Conservation (phyloP, 2,888 invertebrate genomes). For the Cybosia mesomella region DNA sequence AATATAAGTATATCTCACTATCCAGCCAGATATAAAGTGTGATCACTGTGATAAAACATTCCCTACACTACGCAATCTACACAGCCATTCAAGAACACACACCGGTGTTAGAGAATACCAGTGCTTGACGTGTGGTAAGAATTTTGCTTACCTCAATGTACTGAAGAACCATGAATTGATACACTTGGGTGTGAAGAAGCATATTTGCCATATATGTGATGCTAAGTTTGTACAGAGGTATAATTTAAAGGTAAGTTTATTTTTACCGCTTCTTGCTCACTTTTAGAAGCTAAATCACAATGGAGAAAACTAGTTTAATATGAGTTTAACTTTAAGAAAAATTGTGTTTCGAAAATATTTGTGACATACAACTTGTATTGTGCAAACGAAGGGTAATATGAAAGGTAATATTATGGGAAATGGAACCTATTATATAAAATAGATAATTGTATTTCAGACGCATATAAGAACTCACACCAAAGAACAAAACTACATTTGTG, state of each 20-base stretch:
- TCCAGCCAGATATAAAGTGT: slow-evolving; percentile 83
- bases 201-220: slow-evolving; percentile 90
- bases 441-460: slow-evolving; percentile 78
- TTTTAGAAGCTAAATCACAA: too few relatives aligned
- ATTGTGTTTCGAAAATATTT: too few relatives aligned
- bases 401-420: too few relatives aligned
- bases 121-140: slow-evolving; percentile 88
- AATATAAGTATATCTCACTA: slow-evolving; percentile 1
- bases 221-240: slow-evolving; percentile 82
- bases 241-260: slow-evolving; percentile 75
- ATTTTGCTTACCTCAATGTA: slow-evolving; percentile 89
- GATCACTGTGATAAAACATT: slow-evolving; percentile 79
- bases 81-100: slow-evolving; percentile 88
- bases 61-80: slow-evolving; percentile 87
- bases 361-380: too few relatives aligned
- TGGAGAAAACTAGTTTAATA: too few relatives aligned
- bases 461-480: slow-evolving; percentile 89
- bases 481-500: slow-evolving; percentile 90
- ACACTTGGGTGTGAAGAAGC: slow-evolving; percentile 90
- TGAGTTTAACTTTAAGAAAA: too few relatives aligned
- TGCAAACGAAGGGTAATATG: too few relatives aligned
- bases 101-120: slow-evolving; percentile 87
- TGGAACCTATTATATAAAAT: too few relatives aligned
- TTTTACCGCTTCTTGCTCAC: too few relatives aligned
- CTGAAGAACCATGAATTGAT: slow-evolving; percentile 91